These are phyloP conservation scores for Trissonchulus latispiculum DNA, from an alignment of 2,888 invertebrate genomes.

Conservation along the genomic window DNA sequence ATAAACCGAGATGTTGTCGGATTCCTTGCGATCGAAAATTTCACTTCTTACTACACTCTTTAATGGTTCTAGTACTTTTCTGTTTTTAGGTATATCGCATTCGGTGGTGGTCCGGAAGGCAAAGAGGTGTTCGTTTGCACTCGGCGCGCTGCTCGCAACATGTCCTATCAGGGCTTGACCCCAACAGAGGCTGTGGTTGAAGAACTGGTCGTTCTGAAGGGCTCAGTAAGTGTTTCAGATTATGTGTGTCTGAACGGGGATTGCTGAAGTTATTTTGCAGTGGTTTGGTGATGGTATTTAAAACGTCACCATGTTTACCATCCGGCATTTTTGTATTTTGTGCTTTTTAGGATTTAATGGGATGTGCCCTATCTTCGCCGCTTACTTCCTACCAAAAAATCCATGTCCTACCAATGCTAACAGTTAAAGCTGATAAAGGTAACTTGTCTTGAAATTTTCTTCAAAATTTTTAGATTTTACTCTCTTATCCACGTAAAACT, in stretches of 20 bases:
- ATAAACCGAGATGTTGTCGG: no score
- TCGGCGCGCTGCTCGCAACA: slow-evolving; percentile 75
- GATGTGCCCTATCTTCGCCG: slow-evolving; percentile 71
- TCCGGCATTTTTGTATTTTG: neutral
- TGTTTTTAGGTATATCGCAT: slow-evolving; percentile 56
- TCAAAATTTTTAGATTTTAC: no score
- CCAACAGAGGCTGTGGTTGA: slow-evolving; percentile 65
- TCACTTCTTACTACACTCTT: no score
- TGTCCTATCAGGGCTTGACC: slow-evolving; percentile 88
- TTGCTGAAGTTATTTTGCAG: no score
- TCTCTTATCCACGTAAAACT: no score
- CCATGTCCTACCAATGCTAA: slow-evolving; percentile 91
- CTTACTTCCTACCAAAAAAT: slow-evolving; percentile 69
- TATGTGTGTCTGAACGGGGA: no score
- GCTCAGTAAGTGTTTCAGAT: slow-evolving; percentile 39
- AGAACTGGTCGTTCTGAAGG: slow-evolving; percentile 52
- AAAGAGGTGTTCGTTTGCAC: slow-evolving; percentile 76
- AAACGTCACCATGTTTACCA: no score
- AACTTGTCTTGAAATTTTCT: slow-evolving; percentile 14
- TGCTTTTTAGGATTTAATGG: slow-evolving; percentile 59
- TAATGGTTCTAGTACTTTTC: no score
- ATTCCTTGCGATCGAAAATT: no score
- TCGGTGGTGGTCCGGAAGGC: slow-evolving; percentile 52
- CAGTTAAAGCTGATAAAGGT: slow-evolving; percentile 89
- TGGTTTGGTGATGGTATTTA: no score